These are phyloP conservation scores for Camponotus floridanus DNA, from an alignment of 1,140 invertebrate genomes.

Conservation along the genomic window DNA sequence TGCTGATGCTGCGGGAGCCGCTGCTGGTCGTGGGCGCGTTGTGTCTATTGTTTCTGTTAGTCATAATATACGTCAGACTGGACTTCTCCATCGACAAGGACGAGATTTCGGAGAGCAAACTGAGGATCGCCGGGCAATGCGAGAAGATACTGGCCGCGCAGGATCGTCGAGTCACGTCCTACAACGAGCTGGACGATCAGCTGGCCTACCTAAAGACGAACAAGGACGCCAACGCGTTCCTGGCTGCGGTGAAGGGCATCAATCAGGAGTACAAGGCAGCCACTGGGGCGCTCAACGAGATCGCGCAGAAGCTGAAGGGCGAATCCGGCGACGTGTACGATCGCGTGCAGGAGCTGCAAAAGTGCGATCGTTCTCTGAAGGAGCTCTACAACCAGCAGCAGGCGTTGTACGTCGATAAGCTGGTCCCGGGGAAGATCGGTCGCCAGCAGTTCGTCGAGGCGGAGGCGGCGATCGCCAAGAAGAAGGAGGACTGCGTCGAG, in stretches of 20 bases:
- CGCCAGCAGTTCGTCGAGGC: conserved; percentile 89
- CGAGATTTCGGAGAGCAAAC: conserved; percentile 87
- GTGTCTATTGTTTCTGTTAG: conserved; percentile 95
- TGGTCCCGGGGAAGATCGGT: conserved; percentile 89
- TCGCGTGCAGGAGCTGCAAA: conserved; percentile 89
- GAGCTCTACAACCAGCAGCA: conserved; percentile 87
- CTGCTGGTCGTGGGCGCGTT: conserved; percentile 95
- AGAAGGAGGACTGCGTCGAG: conserved; percentile 89
- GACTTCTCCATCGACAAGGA: conserved; percentile 96
- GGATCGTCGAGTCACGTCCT: conserved; percentile 88
- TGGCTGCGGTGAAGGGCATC: conserved; percentile 88
- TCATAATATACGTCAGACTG: conserved; percentile 97
- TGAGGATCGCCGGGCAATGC: conserved; percentile 86
- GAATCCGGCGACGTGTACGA: conserved; percentile 89
- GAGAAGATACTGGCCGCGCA: conserved; percentile 88
- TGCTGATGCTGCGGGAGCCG: conserved; percentile 96
- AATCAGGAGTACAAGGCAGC: conserved; percentile 89
- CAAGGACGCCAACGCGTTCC: conserved; percentile 88
- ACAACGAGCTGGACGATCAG: conserved; percentile 89
- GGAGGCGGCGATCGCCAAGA: conserved; percentile 87
- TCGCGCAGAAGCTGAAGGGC: conserved; percentile 88
- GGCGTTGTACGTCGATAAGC: conserved; percentile 88
- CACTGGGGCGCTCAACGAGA: conserved; percentile 87
- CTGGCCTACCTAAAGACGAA: conserved; percentile 88
- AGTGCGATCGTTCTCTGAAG: conserved; percentile 87